These are phyloP conservation scores for Perithous albicinctus DNA, from an alignment of 2,888 invertebrate species.

Conservation along the genomic window DNA sequence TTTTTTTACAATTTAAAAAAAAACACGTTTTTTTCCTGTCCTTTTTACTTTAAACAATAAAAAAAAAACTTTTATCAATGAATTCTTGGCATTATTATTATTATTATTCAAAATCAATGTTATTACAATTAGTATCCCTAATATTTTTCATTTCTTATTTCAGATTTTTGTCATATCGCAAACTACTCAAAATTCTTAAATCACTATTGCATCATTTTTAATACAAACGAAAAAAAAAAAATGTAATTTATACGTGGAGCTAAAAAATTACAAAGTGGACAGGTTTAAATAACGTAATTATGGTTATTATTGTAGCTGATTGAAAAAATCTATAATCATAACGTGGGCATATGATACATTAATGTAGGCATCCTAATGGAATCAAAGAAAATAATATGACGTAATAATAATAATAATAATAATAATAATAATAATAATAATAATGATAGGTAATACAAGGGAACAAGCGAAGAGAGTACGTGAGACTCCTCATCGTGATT, in stretches of 20 bases:
- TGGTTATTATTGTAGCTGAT: constrained; percentile 7
- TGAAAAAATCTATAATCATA: constrained; percentile 46
- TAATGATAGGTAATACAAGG: constrained; percentile 15
- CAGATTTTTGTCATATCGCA: neutral
- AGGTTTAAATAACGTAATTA: constrained; percentile 25
- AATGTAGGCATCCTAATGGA: constrained; percentile 28
- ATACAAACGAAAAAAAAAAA: neutral
- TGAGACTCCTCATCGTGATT: constrained; percentile 2
- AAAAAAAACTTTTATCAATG: too few species aligned
- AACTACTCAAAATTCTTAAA: too few species aligned
- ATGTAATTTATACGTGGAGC: neutral
- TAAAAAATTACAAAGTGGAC: neutral
- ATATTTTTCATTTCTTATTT: neutral
- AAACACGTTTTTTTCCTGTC: too few species aligned
- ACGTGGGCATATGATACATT: constrained; percentile 32
- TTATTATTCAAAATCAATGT: too few species aligned
- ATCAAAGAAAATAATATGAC: constrained; percentile 28
- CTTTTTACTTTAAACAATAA: too few species aligned
- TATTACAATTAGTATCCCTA: too few species aligned
- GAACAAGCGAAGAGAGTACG: constrained; percentile 1
- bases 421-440: too few species aligned
- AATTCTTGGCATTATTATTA: too few species aligned
- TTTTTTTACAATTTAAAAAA: too few species aligned
- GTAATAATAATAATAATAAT: too few species aligned
- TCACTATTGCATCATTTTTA: neutral